These are phyloP conservation scores for Rhincodon typus DNA, from an alignment of 2,797 vertebrate genomes.

Conservation along the genomic window DNA sequence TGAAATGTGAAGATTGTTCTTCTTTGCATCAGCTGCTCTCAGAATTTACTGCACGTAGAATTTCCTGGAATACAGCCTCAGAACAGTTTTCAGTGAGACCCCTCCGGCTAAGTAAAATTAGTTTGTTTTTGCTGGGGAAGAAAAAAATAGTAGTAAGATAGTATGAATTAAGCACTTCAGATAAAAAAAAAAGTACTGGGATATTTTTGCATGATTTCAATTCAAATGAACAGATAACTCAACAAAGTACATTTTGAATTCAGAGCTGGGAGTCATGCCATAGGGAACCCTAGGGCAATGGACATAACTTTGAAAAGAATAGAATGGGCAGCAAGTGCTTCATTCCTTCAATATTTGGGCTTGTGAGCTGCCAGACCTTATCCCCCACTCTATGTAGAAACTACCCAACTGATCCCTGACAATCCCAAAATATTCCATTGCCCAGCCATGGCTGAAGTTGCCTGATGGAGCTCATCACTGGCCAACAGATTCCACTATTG, in stretches of 20 bases:
- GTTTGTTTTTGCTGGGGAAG: no score
- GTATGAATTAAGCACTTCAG: not conserved
- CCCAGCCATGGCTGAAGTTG: not conserved
- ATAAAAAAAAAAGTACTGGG: not conserved
- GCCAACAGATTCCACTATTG: not conserved
- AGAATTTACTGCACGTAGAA: not conserved
- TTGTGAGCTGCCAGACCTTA: not conserved
- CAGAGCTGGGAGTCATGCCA: not conserved
- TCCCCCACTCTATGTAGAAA: not conserved
- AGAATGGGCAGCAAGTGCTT: not conserved
- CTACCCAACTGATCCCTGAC: not conserved
- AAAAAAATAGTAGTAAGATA: not conserved
- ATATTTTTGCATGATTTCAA: not conserved
- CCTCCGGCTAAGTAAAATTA: not conserved
- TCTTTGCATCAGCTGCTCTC: not conserved
- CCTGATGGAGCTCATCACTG: not conserved
- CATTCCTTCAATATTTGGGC: not conserved
- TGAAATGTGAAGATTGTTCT: not conserved
- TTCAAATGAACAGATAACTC: not conserved
- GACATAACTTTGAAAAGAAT: not conserved
- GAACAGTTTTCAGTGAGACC: not conserved
- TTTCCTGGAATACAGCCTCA: not conserved
- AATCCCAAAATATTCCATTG: not conserved
- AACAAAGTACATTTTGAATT: not conserved
- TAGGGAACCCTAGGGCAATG: not conserved